Base-by-base conservation (phyloP, 1,140 invertebrate genomes). In the Philotrypesis tridentata region DNA sequence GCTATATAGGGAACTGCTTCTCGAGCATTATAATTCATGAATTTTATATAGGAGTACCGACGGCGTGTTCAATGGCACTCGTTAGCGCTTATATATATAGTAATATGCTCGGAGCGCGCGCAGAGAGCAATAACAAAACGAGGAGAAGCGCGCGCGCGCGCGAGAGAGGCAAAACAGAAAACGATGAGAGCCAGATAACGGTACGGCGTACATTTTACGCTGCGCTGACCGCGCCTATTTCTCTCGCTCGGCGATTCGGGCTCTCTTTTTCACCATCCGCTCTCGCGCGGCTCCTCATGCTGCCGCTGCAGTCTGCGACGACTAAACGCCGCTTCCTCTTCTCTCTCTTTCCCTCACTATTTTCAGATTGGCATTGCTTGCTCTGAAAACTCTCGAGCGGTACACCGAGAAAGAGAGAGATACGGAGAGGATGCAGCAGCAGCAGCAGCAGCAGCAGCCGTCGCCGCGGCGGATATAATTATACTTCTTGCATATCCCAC, bases 141-240 rank as follows among this genome's bases (percentile, higher is more conserved):
- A 40, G 21, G 21, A 76, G n/a, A 14, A 43, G n/a, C n/a, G n/a
- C n/a, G n/a, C n/a, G n/a, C n/a, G n/a, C 14, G 27, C 40, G 14
- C 29, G 60, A 40, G 31, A 65, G 9, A 65, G 61, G 61, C 61
- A 65, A 27, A 65, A 37, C 33, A 37, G 33, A 37, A 37, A 11
- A 14, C 23, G 63, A 29, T 29, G 63, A 29, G 73, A 60, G 37
- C 31, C n/a, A 29, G 55, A 73, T 85, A 83, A 83, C 84, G 84
- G 84, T 85, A 82, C 33, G 76, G 31, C 43, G 77, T 74, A 75
- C 40, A 40, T 70, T 48, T 61, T 85, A 79, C 79, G 84, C 60
- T 33, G 73, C 72, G 79, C 75, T 55, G 70, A 82, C 84, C 80
- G 84, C 84, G 68, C 82, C 84, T 82, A 85, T 80, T 83, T 82